A percentile compares a stretch with the other conserved stretches of the same genome.
Evolutionary conservation across 2,888 invertebrate species (phyloP).

Genomic region (Mimachlamys varia): DNA sequence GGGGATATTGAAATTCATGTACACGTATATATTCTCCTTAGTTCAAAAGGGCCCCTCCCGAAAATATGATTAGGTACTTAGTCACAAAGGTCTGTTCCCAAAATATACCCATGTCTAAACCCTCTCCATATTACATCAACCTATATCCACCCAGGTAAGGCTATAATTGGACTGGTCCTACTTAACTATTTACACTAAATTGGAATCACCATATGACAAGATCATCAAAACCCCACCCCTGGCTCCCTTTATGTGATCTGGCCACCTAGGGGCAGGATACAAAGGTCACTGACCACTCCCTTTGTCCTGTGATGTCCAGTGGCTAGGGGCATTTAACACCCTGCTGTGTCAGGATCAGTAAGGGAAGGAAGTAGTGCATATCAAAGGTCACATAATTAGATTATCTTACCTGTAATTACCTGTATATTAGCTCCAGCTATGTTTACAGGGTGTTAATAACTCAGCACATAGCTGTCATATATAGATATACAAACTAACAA

Average conservation of each 20-base stretch:
- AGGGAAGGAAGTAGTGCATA: not conserved
- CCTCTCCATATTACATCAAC: not conserved
- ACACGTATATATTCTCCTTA: too few relatives aligned
- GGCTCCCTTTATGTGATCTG: not conserved
- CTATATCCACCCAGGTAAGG: not conserved
- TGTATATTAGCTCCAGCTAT: not conserved
- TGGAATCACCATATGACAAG: not conserved
- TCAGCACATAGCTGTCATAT: too few relatives aligned
- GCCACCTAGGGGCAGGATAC: not conserved
- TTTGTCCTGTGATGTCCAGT: not conserved
- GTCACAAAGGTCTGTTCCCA: not conserved
- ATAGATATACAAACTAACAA: too few relatives aligned
- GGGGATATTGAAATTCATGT: too few relatives aligned
- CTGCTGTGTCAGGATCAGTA: conserved; percentile 7
- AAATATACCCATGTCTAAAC: not conserved
- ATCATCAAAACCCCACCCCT: not conserved
- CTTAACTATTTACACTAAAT: not conserved
- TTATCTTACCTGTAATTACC: conserved; percentile 6
- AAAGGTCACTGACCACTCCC: not conserved
- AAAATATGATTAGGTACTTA: too few relatives aligned
- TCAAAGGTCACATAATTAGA: not conserved
- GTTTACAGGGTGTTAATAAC: too few relatives aligned
- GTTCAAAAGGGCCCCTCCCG: too few relatives aligned
- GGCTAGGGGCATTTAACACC: not conserved
- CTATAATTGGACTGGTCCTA: not conserved